Evolutionary conservation across 1,140 invertebrate genomes (phyloP).

Genomic region (Pseudomyrmex dendroicus): DNA sequence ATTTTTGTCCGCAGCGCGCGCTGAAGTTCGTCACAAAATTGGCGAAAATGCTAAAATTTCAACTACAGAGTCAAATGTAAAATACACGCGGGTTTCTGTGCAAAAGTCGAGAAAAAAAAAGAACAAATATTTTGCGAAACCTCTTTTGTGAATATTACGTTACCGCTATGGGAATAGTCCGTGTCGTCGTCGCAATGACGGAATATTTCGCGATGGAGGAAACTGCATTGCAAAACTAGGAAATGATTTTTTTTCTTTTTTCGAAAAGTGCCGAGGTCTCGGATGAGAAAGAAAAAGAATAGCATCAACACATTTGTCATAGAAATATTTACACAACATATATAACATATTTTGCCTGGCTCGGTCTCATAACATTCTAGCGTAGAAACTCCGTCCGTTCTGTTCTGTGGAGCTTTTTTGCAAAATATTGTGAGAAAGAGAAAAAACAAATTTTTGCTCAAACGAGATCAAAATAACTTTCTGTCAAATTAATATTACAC

Average conservation of each 20-base stretch:
- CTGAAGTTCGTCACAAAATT: constrained; percentile 1
- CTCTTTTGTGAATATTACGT: constrained; percentile 22
- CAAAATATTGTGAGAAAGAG: neutral
- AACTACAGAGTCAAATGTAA: neutral
- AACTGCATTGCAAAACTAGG: constrained; percentile 22
- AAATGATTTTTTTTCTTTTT: constrained; percentile 34
- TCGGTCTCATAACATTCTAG: constrained; percentile 33
- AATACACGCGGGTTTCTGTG: constrained; percentile 1
- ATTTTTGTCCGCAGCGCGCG: too few species aligned
- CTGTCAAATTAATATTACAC: neutral
- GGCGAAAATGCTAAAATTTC: neutral
- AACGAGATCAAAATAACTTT: neutral
- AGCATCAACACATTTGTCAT: neutral
- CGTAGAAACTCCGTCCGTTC: too few species aligned
- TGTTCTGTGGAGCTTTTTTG: neutral
- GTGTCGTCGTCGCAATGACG: neutral
- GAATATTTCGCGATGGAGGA: constrained; percentile 25
- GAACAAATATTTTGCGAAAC: neutral
- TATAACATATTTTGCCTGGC: constrained; percentile 9
- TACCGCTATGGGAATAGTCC: constrained; percentile 13
- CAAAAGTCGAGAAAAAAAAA: neutral
- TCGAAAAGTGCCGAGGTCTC: neutral
- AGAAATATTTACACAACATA: constrained; percentile 29
- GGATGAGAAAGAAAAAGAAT: neutral
- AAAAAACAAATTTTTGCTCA: neutral